A percentile compares a stretch with the other conserved stretches of the same genome.
Evolutionary conservation across 2,888 invertebrate species (phyloP).

Genomic region (Drosophila colorata): DNA sequence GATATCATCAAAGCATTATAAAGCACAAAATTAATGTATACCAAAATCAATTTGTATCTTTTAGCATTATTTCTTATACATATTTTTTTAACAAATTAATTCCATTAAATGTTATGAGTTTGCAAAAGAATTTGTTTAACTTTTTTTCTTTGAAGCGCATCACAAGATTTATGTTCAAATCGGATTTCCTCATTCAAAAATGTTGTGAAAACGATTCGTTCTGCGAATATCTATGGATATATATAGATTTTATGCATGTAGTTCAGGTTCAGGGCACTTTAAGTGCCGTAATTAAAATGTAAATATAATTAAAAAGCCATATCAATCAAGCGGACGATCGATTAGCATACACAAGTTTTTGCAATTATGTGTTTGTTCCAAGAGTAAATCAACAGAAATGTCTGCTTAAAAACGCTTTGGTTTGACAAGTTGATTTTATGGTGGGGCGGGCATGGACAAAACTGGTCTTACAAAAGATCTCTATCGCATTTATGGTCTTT

Average conservation of each 20-base stretch:
- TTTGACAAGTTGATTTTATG: conserved; percentile 69
- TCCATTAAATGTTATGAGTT: conserved; percentile 47
- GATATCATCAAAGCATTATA: conserved; percentile 15
- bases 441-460: conserved; percentile 52
- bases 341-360: conserved; percentile 79
- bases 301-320: conserved; percentile 67
- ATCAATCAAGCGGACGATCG: conserved; percentile 67
- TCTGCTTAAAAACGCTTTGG: conserved; percentile 66
- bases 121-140: conserved; percentile 27
- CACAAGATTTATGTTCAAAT: conserved; percentile 10
- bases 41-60: conserved; percentile 1
- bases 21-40: neutral
- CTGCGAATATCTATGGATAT: neutral
- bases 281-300: conserved; percentile 66
- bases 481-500: conserved; percentile 72
- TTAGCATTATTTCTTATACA: neutral
- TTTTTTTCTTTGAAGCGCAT: conserved; percentile 15
- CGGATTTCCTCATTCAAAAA: conserved; percentile 47
- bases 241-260: conserved; percentile 9
- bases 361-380: conserved; percentile 66
- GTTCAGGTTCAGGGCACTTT: conserved; percentile 60
- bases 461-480: conserved; percentile 77
- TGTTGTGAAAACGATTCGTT: neutral
- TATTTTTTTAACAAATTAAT: conserved; percentile 10
- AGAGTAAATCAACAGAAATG: conserved; percentile 75